These are phyloP conservation scores for Gambusia holbrooki DNA, from an alignment of 2,113 vertebrate species.

Conservation along the genomic window DNA sequence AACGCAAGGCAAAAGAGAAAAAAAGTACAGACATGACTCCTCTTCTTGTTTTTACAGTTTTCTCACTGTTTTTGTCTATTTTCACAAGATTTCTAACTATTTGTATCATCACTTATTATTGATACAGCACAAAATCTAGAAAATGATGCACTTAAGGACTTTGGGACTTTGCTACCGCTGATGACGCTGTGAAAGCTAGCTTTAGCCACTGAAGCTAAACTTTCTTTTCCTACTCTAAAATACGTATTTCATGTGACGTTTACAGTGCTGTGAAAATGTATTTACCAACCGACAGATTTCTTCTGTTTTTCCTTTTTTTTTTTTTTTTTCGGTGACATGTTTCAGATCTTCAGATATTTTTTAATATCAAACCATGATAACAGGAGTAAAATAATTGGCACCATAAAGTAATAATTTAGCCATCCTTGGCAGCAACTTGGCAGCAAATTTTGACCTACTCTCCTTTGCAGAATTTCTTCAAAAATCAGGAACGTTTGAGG, in stretches of 20 bases:
- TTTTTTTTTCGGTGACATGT: background rate
- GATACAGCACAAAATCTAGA: slow-evolving; percentile 58
- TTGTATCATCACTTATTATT: slow-evolving; percentile 72
- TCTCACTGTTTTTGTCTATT: slow-evolving; percentile 66
- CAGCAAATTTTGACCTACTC: background rate
- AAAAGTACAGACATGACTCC: slow-evolving; percentile 28
- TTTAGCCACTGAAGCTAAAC: slow-evolving; percentile 43
- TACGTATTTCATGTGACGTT: slow-evolving; percentile 22
- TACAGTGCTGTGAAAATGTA: slow-evolving; percentile 7
- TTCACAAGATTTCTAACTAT: slow-evolving; percentile 73
- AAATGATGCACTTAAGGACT: slow-evolving; percentile 58
- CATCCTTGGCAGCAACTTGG: background rate
- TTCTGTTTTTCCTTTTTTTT: background rate
- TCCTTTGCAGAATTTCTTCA: background rate
- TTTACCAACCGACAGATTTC: background rate
- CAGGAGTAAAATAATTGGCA: no score
- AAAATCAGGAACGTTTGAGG: no score
- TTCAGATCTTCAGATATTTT: background rate
- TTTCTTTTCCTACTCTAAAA: slow-evolving; percentile 30
- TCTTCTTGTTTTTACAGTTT: slow-evolving; percentile 65
- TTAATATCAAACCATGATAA: background rate
- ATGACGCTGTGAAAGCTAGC: slow-evolving; percentile 59
- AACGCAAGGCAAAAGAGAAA: slow-evolving; percentile 33
- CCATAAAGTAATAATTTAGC: background rate
- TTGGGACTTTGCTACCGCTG: slow-evolving; percentile 60